Conservation (phyloP, 1,140 invertebrate genomes). For the Ylistrum balloti region DNA sequence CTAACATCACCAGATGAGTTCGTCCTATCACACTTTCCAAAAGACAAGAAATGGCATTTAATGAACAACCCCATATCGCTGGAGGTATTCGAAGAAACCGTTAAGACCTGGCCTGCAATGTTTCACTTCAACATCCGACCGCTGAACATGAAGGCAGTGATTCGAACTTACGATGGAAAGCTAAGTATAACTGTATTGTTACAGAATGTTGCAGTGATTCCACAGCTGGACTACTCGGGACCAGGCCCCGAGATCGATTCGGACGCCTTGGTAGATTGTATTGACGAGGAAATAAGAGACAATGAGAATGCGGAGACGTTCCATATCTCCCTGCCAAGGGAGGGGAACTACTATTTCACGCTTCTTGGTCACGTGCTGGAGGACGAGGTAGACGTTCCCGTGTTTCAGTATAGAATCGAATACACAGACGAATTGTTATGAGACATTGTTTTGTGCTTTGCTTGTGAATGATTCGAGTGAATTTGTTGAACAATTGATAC, state of each 20-base stretch:
- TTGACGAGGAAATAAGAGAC: slow-evolving; percentile 76
- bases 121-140: slow-evolving; percentile 78
- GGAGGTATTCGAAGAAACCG: slow-evolving; percentile 71
- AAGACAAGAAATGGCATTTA: slow-evolving; percentile 75
- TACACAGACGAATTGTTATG: slow-evolving; percentile 75
- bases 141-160: slow-evolving; percentile 74
- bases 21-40: slow-evolving; percentile 75
- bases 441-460: slow-evolving; percentile 36
- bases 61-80: slow-evolving; percentile 72
- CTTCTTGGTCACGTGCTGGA: slow-evolving; percentile 74
- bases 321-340: slow-evolving; percentile 75
- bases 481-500: neutral
- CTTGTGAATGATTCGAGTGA: neutral
- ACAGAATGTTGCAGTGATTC: slow-evolving; percentile 73
- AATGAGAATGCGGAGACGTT: slow-evolving; percentile 78
- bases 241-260: slow-evolving; percentile 71
- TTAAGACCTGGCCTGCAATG: slow-evolving; percentile 78
- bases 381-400: slow-evolving; percentile 73
- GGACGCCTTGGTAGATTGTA: slow-evolving; percentile 70
- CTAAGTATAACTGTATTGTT: slow-evolving; percentile 75
- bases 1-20: slow-evolving; percentile 74
- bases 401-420: slow-evolving; percentile 75
- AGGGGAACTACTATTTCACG: slow-evolving; percentile 77
- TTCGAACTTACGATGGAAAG: slow-evolving; percentile 75
- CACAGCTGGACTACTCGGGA: slow-evolving; percentile 74